phyloP scores from a whole-genome alignment of 2,888 invertebrate species.

The Tinea trinotella region DNA sequence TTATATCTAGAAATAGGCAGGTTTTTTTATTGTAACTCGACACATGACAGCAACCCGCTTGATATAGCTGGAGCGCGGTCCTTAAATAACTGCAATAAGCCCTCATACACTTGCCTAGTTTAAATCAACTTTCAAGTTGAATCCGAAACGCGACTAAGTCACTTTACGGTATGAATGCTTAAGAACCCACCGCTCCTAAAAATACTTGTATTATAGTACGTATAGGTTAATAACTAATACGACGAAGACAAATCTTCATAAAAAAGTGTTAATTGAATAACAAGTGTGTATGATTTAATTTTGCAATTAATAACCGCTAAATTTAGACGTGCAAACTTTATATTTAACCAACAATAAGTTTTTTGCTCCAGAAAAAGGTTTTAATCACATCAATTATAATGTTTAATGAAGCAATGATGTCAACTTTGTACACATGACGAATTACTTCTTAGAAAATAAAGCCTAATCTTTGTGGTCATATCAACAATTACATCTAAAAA shows the following conservation, averaged over 20 bases:
- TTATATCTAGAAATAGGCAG: background rate
- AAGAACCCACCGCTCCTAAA: no score
- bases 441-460: slow-evolving; percentile 3
- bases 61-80: no score
- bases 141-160: no score
- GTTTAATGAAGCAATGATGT: slow-evolving; percentile 7
- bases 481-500: background rate
- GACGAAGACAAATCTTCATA: background rate
- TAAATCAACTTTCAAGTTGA: no score
- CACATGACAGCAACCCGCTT: no score
- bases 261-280: slow-evolving; percentile 9
- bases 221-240: no score
- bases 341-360: background rate
- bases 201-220: no score
- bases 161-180: no score
- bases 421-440: slow-evolving; percentile 11
- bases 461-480: background rate
- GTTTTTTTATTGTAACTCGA: no score
- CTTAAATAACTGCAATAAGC: no score
- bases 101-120: no score
- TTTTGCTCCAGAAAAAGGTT: slow-evolving; percentile 13
- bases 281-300: background rate
- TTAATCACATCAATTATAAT: slow-evolving; percentile 8
- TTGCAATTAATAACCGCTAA: background rate
- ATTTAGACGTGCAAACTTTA: background rate